Base-by-base conservation (phyloP, 2,797 vertebrate species). In the Podargus strigoides region DNA sequence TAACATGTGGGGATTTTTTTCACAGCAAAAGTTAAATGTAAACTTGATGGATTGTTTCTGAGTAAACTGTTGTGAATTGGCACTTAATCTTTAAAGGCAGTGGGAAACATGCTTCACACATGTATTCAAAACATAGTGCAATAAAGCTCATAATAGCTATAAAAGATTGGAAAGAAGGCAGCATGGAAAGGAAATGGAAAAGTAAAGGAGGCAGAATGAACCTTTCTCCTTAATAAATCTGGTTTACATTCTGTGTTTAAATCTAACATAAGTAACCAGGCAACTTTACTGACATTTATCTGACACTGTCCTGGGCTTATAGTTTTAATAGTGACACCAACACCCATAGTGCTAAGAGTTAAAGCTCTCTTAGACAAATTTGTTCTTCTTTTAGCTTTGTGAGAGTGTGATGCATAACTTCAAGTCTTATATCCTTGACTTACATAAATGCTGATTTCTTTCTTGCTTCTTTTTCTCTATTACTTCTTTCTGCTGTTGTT, bases 181-280 rank as follows among this genome's bases (percentile, higher is more conserved):
- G 68, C 27, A 72, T 34, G 41, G 74, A 76, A 91, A 92, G 64
- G 89, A 96, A 96, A 95, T 94, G 64, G 81, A 81, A 95, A 96
- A 95, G 39, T 78, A 83, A 81, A 86, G n/a, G 50, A 81, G 39
- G n/a, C 32, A 89, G 62, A 82, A 84, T 42, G 62, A 73, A 41
- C 66, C 21, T 78, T 87, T 95, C 58, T 39, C 47, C 69, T 63
- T 52, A 73, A 74, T 80, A 89, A 87, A 80, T 90, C 52, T 94
- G 74, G 24, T 93, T 93, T 92, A 56, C 52, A n/a, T 94, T 93
- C 59, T 73, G 26, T 66, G n/a, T 85, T 86, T 94, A 67, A 85
- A 62, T 60, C 26, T 59, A 49, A 28, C 32, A 6, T 52, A 84
- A 84, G 67, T 75, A 86, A 90, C 77, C n/a, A 83, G n/a, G 83